Percentiles rank a stretch among this genome's conserved stretches.
Evolutionary conservation across 2,888 invertebrate species (phyloP).

Genomic region (Masnerella sp.): DNA sequence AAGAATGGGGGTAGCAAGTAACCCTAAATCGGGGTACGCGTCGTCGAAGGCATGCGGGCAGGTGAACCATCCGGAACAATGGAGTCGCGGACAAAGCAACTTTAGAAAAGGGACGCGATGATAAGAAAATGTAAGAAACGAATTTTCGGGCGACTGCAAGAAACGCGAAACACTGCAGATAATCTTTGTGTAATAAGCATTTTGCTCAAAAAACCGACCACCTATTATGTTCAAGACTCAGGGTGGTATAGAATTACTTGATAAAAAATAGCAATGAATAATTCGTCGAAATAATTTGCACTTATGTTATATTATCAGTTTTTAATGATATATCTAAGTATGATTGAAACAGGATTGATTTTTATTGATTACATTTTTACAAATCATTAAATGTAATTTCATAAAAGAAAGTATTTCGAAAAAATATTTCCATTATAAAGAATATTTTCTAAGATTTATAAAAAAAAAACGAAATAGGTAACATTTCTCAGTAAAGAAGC

Average conservation of each 20-base stretch:
- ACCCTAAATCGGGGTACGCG: slow-evolving; percentile 51
- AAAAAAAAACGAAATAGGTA: too few relatives aligned
- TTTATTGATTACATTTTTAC: too few relatives aligned
- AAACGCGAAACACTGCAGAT: slow-evolving; percentile 45
- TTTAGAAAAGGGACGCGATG: slow-evolving; percentile 46
- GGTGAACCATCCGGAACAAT: slow-evolving; percentile 51
- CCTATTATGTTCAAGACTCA: slow-evolving; percentile 2
- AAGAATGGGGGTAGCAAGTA: slow-evolving; percentile 46
- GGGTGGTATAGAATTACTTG: background rate
- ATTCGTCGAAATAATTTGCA: too few relatives aligned
- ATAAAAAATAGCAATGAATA: background rate
- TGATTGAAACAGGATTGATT: too few relatives aligned
- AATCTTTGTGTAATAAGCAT: slow-evolving; percentile 40
- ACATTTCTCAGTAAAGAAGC: too few relatives aligned
- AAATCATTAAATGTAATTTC: too few relatives aligned
- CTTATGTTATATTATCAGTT: too few relatives aligned
- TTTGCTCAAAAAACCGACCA: slow-evolving; percentile 11
- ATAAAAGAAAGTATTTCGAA: too few relatives aligned
- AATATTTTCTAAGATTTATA: too few relatives aligned
- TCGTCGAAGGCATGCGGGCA: slow-evolving; percentile 55
- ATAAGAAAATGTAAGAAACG: slow-evolving; percentile 56
- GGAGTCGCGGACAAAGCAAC: slow-evolving; percentile 47
- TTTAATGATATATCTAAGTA: too few relatives aligned
- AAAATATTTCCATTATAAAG: too few relatives aligned
- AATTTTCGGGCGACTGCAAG: slow-evolving; percentile 26